Evolutionary conservation across 2,113 vertebrate species (phyloP), one percentile per base, ranked within the genome.

Genomic region (Suncus etruscus): DNA sequence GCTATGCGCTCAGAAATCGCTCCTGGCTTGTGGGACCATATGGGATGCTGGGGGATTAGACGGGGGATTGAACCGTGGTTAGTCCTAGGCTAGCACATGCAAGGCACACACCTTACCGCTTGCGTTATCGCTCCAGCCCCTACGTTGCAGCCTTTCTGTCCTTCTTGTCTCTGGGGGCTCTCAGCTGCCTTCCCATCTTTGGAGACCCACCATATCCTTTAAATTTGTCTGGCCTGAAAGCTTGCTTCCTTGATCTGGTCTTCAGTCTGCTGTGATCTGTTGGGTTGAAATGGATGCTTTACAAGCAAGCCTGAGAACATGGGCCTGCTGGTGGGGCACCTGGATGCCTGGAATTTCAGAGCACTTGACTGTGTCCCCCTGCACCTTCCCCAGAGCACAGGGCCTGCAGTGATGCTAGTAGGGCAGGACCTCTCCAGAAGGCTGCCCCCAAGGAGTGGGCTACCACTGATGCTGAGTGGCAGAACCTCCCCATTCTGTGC

Each of bases 401-500:
- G 39, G 58, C 7, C 54, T 54, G 54, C 54, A 15, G 12, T 12
- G 54, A 12, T 54, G 61, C 65, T 2, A 10, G 27, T 25, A 18
- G 65, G 65, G 8, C 8, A 3, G 58, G 39, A 32, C 15, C 25
- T 32, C 14, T 12, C 20, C n/a, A 27, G n/a, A 72, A 72, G 77
- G n/a, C 78, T 94, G 93, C 86, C 2, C 0, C 91, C 39, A 39
- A 85, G 83, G 87, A 11, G 75, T 68, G 65, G 89, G 65, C 93
- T 82, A 77, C 83, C 83, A 22, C 15, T 16, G 54, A 5, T 58
- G 54, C 14, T 5, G 54, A 58, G 54, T 12, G 86, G 84, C 93
- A 89, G 72, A 94, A 83, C 22, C 89, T 88, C 24, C 77, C 68
- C 90, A 94, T 90, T 90, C 95, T 93, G 95, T 96, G 96, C 90